phyloP scores from a whole-genome alignment of 2,797 vertebrate genomes.

The Aratinga solstitialis region DNA sequence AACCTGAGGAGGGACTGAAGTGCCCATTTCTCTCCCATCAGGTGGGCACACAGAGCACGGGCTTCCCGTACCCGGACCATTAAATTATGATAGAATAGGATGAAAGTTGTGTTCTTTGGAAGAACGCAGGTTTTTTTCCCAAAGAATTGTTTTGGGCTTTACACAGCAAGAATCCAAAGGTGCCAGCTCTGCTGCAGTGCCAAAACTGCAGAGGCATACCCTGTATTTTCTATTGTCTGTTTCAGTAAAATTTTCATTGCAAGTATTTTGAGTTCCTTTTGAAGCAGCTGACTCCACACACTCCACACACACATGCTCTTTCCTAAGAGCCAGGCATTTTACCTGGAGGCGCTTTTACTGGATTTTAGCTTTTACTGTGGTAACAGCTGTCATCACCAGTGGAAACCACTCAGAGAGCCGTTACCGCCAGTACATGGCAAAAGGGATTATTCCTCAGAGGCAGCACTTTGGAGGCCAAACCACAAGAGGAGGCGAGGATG shows the following conservation, averaged over 20 bases:
- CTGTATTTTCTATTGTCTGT: neutral
- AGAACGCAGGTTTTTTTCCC: neutral
- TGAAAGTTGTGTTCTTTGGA: neutral
- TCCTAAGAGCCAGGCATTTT: neutral
- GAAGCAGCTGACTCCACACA: neutral
- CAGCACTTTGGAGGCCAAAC: neutral
- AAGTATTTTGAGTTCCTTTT: neutral
- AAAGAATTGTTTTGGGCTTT: neutral
- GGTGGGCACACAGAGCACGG: neutral
- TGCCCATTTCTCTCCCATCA: fast-evolving
- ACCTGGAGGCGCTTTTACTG: neutral
- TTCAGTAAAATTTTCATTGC: neutral
- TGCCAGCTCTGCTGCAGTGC: neutral
- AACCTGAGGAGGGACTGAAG: neutral
- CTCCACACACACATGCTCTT: neutral
- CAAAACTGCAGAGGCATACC: neutral
- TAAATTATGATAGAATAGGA: neutral
- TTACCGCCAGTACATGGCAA: neutral
- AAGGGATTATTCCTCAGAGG: neutral
- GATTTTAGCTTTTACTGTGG: neutral
- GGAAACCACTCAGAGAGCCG: neutral
- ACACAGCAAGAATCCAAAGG: neutral
- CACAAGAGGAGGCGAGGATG: neutral
- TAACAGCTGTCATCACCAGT: neutral
- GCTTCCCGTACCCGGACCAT: neutral